Base-by-base conservation (phyloP, 2,797 vertebrate genomes). In the Pelodytes ibericus region DNA sequence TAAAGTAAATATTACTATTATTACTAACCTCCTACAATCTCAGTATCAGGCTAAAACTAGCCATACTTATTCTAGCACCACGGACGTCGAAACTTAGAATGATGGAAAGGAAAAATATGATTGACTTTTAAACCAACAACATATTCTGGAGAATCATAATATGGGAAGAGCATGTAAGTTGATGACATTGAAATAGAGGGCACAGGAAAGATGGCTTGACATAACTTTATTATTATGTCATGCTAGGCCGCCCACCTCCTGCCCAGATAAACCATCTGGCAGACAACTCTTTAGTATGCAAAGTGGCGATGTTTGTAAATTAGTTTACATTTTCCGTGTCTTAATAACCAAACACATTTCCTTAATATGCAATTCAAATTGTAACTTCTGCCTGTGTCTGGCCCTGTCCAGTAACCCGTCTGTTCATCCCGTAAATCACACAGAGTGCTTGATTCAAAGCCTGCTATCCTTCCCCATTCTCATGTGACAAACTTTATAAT, bases 291-390 rank as follows among this genome's bases (percentile, higher is more conserved):
- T 53, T 53, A 53, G 24, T 24, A 53, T 53, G n/a, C 49, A 53
- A 7, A 53, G n/a, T 20, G 16, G 49, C 22, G 16, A 53, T 1
- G 36, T 39, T 39, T 13, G 41, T 7, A 24, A 53, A 53, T 22
- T 24, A 53, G 49, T 53, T 53, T 22, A 22, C 11, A 22, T 22
- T 20, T 44, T n/a, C n/a, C 41, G 15, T 5, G 7, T 29, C 33
- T 59, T 26, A 44, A 65, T 64, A 33, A 6, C 0, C 22, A n/a
- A 18, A 15, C 64, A 33, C 29, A 22, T 18, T 60, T 58, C 41
- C 18, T 26, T 67, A n/a, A 79, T 73, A 57, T 62, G 64, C 70
- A 79, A 62, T 73, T 63, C 71, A 79, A 63, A 73, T 79, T 7
- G 30, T n/a, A 39, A 3, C 57, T 33, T 62, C 41, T 49, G 68